phyloP scores from a whole-genome alignment of 2,113 vertebrate genomes.

The Mohoua ochrocephala region DNA sequence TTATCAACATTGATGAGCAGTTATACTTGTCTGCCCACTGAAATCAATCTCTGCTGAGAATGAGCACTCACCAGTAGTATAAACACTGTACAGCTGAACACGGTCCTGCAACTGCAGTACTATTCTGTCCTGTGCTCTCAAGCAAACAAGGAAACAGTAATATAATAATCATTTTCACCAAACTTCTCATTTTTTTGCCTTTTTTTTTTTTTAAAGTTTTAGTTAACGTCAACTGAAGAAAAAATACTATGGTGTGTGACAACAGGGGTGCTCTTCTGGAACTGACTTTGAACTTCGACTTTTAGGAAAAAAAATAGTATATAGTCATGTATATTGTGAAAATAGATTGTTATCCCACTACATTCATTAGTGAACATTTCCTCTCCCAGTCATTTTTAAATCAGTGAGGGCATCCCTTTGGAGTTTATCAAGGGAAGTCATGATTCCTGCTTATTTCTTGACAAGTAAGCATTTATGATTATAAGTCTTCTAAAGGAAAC shows the following conservation, averaged over 20 bases:
- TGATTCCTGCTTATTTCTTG: neutral
- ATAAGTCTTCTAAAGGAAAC: neutral
- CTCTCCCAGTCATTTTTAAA: neutral
- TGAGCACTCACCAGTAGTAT: neutral
- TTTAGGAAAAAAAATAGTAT: neutral
- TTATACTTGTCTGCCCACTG: neutral
- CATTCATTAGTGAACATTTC: neutral
- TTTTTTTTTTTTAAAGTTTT: neutral
- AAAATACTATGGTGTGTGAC: neutral
- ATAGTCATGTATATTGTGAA: neutral
- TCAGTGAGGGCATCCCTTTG: neutral
- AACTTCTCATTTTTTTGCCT: neutral
- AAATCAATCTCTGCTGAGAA: neutral
- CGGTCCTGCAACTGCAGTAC: neutral
- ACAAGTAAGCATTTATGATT: neutral
- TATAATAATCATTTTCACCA: neutral
- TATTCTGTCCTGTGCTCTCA: neutral
- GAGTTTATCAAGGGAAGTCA: neutral
- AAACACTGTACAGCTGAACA: neutral
- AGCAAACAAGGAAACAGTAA: neutral
- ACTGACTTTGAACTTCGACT: neutral
- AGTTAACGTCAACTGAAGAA: neutral
- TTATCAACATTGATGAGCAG: neutral
- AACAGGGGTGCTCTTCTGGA: neutral
- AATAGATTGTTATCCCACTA: neutral